Evolutionary conservation across 2,888 invertebrate genomes (phyloP).

Genomic region (Smittia sp.): DNA sequence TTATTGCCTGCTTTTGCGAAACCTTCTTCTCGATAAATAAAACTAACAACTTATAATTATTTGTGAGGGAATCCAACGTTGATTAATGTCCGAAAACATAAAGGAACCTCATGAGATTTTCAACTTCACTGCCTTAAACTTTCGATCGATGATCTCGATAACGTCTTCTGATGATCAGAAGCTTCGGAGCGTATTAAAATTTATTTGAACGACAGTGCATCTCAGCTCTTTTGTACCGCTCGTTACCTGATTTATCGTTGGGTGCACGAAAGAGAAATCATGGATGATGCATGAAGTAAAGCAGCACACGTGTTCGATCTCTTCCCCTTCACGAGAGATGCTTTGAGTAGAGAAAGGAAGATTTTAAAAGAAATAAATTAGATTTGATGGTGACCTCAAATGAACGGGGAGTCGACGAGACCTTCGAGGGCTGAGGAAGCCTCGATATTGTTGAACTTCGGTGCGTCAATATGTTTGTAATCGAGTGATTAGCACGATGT

Average conservation of each 20-base stretch:
- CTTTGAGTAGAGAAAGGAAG: too few relatives aligned
- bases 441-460: too few relatives aligned
- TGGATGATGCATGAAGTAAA: background rate
- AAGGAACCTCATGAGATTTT: constrained; percentile 24
- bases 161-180: constrained; percentile 1
- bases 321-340: background rate
- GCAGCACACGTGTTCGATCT: constrained; percentile 17
- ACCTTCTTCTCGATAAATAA: constrained; percentile 22
- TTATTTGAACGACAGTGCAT: constrained; percentile 7
- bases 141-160: constrained; percentile 39
- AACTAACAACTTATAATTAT: constrained; percentile 36
- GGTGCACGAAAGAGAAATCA: too few relatives aligned
- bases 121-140: constrained; percentile 11
- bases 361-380: too few relatives aligned
- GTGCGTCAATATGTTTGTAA: too few relatives aligned
- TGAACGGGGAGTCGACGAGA: too few relatives aligned
- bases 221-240: background rate
- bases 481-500: too few relatives aligned
- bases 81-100: constrained; percentile 24
- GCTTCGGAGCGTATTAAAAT: background rate
- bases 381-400: too few relatives aligned
- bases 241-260: constrained; percentile 3
- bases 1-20: constrained; percentile 27
- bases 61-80: constrained; percentile 15
- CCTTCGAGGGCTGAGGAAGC: too few relatives aligned